Base-by-base conservation (phyloP, 2,888 invertebrate species). In the Ferrisia virgata region DNA sequence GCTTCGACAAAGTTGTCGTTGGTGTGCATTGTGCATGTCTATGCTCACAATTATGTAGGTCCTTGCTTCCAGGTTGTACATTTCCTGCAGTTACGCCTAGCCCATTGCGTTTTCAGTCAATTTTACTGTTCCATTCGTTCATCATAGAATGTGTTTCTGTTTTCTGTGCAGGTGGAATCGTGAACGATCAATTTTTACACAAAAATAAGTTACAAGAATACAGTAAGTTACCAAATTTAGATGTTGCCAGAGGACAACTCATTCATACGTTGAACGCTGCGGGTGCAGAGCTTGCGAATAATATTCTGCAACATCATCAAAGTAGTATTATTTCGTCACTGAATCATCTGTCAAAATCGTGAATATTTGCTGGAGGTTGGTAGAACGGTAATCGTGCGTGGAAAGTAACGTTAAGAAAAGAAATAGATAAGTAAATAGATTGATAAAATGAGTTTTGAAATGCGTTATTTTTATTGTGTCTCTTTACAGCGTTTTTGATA, bases 131-230 rank as follows among this genome's bases (percentile, higher is more conserved):
- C 13, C 43, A n/a, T 43, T 15, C 13, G 43, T 43, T 15, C n/a
- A 15, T 13, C 43, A 22, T 4, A 58, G 22, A 36, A 3, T 4
- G 4, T 40, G 40, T 53, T 76, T 36, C 33, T 8, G 13, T 15
- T 33, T 2, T 76, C 11, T 1, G 6, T 3, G 9, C 11, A 76
- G 72, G 92, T 88, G 95, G 93, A n/a, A 92, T 95, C 85, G 90
- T 93, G 81, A 92, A 95, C 87, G 92, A 92, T 78, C 91, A 90
- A 85, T 88, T 95, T 36, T 87, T 95, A 86, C 93, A 91, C 85
- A 91, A 91, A 86, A 93, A 93, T 87, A 93, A 95, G 87, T 89
- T 95, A 39, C 87, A 93, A 33, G 90, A 91, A 86, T 94, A 92
- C 86, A 92, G 93, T 85, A 89, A 90, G 87, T 89, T 94, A 87